Evolutionary conservation across 2,113 vertebrate species (phyloP), one percentile per base, ranked within the genome.

Genomic region (Syrmaticus mikado): DNA sequence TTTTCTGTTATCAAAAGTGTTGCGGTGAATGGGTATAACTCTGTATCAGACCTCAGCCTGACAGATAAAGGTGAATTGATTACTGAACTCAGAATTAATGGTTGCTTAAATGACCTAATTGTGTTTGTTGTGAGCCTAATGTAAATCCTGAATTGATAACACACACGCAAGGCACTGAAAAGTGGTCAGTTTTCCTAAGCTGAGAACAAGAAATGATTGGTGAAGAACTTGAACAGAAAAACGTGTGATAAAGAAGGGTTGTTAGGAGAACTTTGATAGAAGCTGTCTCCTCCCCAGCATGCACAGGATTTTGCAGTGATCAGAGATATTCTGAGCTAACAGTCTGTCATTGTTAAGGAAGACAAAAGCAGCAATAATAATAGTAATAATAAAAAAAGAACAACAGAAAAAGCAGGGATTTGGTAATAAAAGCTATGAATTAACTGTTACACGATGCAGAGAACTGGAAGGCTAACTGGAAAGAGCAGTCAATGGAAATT

Each of bases 281-380:
- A 66, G 55, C 87, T 89, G 34, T 91, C 79, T 85, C 36, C 66
- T 87, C 68, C 66, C 66, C 75, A 87, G 68, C 68, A 50, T n/a
- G 75, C 64, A 74, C 50, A 64, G 20, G 87, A 41, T 60, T 89
- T 77, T 87, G 50, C 60, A 87, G 57, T 40, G 61, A 64, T 71
- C 60, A 46, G 38, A 89, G 82, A 36, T 82, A 85, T 91, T 82
- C 82, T 91, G 73, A 87, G 87, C 61, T 87, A 60, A 74, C 32
- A 60, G 79, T 90, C 38, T 55, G 77, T 85, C 67, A 80, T 64
- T 89, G 72, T 62, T 92, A 77, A 73, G 64, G 84, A 87, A 70
- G 71, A 75, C 22, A 82, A 92, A 93, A 85, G 32, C 55, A 87
- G 68, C 86, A 94, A 89, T 85, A 92, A 91, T 91, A 91, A 73